These are phyloP conservation scores for Epinephelus lanceolatus DNA, from an alignment of 2,113 vertebrate species.

Conservation along the genomic window DNA sequence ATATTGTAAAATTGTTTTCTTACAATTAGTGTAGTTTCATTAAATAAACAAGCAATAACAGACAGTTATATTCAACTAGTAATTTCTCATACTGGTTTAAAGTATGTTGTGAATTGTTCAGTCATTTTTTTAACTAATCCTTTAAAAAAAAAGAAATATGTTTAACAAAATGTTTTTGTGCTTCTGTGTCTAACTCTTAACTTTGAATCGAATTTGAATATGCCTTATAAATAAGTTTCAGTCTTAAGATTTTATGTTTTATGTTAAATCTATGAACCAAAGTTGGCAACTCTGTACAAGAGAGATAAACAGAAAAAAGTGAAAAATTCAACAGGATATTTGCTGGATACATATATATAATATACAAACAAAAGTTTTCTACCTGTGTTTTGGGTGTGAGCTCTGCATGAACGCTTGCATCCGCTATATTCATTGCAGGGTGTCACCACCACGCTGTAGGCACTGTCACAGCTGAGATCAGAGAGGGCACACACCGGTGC, in stretches of 20 bases:
- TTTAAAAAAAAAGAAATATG: neutral
- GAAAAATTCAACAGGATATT: neutral
- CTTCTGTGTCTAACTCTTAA: neutral
- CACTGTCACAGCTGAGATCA: constrained; percentile 86
- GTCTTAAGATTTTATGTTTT: too few species aligned
- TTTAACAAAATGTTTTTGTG: too few species aligned
- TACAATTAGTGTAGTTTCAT: neutral
- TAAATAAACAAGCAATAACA: too few species aligned
- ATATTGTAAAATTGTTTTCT: neutral
- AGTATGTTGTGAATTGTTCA: neutral
- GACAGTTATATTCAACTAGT: too few species aligned
- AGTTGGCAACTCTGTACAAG: too few species aligned
- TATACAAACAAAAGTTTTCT: neutral
- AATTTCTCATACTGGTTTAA: neutral
- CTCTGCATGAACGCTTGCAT: constrained; percentile 85
- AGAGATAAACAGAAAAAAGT: neutral
- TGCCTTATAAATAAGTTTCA: neutral
- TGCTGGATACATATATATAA: neutral
- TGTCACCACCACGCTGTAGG: constrained; percentile 86
- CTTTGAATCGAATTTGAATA: neutral
- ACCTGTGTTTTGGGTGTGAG: constrained; percentile 88
- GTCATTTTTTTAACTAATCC: neutral
- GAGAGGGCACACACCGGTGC: constrained; percentile 88
- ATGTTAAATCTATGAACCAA: too few species aligned
- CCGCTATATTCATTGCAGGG: constrained; percentile 90